These are phyloP conservation scores for Anguilla megastoma DNA, from an alignment of 2,797 vertebrate genomes.

Conservation along the genomic window DNA sequence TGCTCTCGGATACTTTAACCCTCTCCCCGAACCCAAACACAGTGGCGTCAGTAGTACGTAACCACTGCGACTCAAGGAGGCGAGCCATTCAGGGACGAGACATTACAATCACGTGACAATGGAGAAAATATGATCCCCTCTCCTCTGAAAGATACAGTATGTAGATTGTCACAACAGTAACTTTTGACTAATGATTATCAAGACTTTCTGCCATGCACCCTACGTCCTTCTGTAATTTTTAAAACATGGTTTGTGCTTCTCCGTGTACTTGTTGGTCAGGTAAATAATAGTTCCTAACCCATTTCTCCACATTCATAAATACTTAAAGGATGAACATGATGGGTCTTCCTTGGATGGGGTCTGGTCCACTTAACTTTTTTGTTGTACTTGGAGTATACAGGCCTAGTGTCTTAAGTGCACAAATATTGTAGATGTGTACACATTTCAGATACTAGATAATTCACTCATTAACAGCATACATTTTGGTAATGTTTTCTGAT, in stretches of 20 bases:
- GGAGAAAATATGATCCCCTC: background rate
- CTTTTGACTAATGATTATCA: background rate
- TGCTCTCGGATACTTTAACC: constrained; percentile 51
- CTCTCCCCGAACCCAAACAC: constrained; percentile 44
- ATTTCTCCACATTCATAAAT: background rate
- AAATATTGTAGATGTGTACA: background rate
- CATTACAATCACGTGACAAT: constrained; percentile 21
- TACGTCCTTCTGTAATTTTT: background rate
- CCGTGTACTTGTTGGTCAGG: background rate
- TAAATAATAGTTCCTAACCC: background rate
- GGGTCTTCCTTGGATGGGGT: background rate
- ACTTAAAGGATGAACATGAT: background rate
- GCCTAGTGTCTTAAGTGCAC: background rate
- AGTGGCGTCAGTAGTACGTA: constrained; percentile 41
- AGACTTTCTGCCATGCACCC: background rate
- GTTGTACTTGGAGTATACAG: background rate
- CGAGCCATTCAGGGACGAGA: background rate
- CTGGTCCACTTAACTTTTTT: background rate
- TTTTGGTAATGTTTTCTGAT: too few species aligned
- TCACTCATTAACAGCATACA: too few species aligned
- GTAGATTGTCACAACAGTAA: background rate
- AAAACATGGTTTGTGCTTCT: background rate
- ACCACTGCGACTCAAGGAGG: constrained; percentile 5
- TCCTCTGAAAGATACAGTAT: background rate
- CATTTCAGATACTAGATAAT: too few species aligned